Evolutionary conservation across 2,797 vertebrate species (phyloP).

Genomic region (Alectoris magna): DNA sequence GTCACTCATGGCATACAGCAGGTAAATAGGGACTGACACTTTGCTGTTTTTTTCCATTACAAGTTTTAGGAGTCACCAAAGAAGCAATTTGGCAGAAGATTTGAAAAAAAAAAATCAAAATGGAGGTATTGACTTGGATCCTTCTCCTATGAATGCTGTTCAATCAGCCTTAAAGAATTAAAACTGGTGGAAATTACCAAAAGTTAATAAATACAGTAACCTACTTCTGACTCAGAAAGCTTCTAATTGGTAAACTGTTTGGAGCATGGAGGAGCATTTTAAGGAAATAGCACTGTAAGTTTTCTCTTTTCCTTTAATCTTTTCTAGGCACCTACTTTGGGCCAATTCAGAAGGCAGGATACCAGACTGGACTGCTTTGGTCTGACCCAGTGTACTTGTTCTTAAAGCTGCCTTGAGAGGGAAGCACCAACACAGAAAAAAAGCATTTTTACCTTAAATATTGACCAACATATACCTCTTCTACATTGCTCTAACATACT

Average conservation of each 20-base stretch:
- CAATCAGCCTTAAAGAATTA: no score
- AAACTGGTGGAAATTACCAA: background rate
- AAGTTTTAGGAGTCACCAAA: background rate
- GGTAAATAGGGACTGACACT: background rate
- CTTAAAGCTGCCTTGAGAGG: background rate
- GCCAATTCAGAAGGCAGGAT: background rate
- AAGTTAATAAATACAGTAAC: background rate
- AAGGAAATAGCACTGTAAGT: background rate
- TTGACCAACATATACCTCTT: background rate
- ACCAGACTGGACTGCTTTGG: background rate
- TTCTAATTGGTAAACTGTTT: background rate
- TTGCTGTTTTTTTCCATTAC: background rate
- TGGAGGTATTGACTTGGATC: background rate
- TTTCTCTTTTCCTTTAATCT: background rate
- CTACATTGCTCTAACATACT: background rate
- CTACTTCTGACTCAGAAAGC: background rate
- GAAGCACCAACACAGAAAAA: background rate
- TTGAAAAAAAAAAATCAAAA: background rate
- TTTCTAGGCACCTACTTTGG: background rate
- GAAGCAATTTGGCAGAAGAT: background rate
- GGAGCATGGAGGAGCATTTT: background rate
- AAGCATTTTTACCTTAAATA: background rate
- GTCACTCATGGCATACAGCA: accelerated
- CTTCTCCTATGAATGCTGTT: background rate
- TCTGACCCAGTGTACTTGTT: background rate